Evolutionary conservation across 2,797 vertebrate genomes (phyloP).

Genomic region (Anguilla pacifica): DNA sequence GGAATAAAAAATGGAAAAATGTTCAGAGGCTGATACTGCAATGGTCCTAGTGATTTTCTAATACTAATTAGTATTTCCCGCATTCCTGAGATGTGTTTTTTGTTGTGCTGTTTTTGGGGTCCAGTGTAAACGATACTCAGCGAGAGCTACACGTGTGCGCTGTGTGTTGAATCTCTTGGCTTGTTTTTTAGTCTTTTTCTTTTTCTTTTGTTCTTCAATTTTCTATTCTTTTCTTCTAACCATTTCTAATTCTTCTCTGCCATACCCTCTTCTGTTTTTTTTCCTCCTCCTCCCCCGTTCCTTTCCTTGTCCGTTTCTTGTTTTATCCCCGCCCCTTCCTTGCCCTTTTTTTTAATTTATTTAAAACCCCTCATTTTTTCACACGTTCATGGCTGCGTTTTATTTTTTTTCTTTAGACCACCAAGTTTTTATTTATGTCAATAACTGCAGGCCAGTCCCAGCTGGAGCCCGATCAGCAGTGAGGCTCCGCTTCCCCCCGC

Average conservation of each 20-base stretch:
- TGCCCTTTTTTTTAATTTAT: conserved; percentile 32
- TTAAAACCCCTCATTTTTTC: conserved; percentile 59
- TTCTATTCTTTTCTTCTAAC: conserved; percentile 84
- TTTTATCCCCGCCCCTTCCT: conserved; percentile 55
- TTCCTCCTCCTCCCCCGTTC: conserved; percentile 24
- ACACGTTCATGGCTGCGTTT: conserved; percentile 80
- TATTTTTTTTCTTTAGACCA: conserved; percentile 84
- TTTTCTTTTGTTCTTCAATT: conserved; percentile 53
- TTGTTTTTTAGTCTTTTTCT: conserved; percentile 59
- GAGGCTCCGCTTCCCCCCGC: conserved; percentile 72
- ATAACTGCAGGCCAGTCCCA: conserved; percentile 94
- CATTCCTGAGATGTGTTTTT: background rate
- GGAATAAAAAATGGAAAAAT: background rate
- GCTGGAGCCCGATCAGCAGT: conserved; percentile 81
- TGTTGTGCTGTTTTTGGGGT: background rate
- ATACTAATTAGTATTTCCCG: background rate
- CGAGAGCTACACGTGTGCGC: conserved; percentile 6
- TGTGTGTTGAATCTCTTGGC: conserved; percentile 67
- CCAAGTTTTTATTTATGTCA: conserved; percentile 99
- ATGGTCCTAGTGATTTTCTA: too few species aligned
- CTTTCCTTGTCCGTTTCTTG: conserved; percentile 51
- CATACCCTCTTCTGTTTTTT: conserved; percentile 64
- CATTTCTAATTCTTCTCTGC: conserved; percentile 91
- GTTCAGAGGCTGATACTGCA: background rate
- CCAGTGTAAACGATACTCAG: background rate